These are phyloP conservation scores for Gastrophryne carolinensis DNA, from an alignment of 2,797 vertebrate species.

Conservation along the genomic window DNA sequence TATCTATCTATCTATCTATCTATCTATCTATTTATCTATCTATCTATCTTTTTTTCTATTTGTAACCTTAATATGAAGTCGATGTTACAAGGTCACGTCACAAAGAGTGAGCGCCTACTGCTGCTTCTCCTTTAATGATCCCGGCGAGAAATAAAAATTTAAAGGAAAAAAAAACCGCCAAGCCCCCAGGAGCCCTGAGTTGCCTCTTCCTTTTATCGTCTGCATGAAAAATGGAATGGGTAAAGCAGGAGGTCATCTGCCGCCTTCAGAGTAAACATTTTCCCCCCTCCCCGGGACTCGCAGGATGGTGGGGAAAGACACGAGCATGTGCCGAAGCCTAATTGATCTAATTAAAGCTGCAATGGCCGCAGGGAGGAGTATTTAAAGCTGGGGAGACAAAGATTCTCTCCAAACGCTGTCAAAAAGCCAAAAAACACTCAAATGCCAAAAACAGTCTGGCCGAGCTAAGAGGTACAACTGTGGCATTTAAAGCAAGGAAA, in stretches of 20 bases:
- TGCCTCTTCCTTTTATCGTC: background rate
- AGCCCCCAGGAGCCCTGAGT: background rate
- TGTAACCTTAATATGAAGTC: no score
- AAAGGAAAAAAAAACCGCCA: background rate
- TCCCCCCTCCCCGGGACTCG: background rate
- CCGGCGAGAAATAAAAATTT: background rate
- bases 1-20: no score
- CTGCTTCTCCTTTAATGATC: no score
- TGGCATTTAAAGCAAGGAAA: no score
- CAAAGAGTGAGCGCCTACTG: no score
- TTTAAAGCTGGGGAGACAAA: constrained; percentile 9
- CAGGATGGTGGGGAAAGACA: background rate
- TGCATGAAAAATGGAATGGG: background rate
- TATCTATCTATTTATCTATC: no score
- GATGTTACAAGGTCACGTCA: no score
- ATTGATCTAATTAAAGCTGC: constrained; percentile 40
- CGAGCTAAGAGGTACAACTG: no score
- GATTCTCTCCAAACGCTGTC: background rate
- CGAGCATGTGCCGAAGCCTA: constrained; percentile 27
- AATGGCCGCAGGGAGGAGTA: constrained; percentile 32
- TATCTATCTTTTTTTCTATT: no score
- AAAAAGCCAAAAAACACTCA: background rate
- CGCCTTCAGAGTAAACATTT: background rate
- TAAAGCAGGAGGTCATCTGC: background rate
- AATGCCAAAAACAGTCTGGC: background rate